A percentile compares a stretch with the other conserved stretches of the same genome.
Evolutionary conservation across 1,140 invertebrate genomes (phyloP).

Genomic region (Formica exsecta): DNA sequence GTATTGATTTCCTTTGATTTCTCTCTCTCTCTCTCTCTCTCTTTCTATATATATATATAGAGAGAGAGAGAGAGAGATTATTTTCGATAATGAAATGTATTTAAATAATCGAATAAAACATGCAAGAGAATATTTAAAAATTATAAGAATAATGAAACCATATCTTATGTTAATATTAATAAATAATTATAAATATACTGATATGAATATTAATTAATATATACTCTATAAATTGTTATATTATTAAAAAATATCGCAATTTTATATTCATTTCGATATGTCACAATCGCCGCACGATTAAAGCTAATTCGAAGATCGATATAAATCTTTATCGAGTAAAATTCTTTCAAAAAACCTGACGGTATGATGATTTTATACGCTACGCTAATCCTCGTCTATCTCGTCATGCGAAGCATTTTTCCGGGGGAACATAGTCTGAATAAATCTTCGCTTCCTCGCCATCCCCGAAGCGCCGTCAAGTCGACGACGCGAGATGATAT

Average conservation of each 20-base stretch:
- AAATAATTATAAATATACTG: too few relatives aligned
- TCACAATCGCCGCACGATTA: too few relatives aligned
- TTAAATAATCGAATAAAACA: too few relatives aligned
- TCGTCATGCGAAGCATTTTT: slow-evolving; percentile 29
- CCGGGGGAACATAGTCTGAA: not conserved
- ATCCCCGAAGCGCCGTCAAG: slow-evolving; percentile 14
- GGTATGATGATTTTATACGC: slow-evolving; percentile 19
- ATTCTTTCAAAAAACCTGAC: not conserved
- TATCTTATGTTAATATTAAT: too few relatives aligned
- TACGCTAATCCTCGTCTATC: not conserved
- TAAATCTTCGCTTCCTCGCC: slow-evolving; percentile 37
- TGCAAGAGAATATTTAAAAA: too few relatives aligned
- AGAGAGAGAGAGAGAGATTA: too few relatives aligned
- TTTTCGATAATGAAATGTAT: too few relatives aligned
- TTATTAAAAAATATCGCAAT: too few relatives aligned
- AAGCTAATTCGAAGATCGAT: not conserved
- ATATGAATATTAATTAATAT: too few relatives aligned
- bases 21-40: not conserved
- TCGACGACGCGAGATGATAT: not conserved
- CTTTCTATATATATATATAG: not conserved
- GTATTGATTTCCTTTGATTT: not conserved
- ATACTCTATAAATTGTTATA: too few relatives aligned
- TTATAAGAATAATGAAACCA: too few relatives aligned
- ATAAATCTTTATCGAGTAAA: not conserved
- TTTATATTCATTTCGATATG: too few relatives aligned